Conservation (phyloP, 2,888 invertebrate species). For the Prosapia bicincta region DNA sequence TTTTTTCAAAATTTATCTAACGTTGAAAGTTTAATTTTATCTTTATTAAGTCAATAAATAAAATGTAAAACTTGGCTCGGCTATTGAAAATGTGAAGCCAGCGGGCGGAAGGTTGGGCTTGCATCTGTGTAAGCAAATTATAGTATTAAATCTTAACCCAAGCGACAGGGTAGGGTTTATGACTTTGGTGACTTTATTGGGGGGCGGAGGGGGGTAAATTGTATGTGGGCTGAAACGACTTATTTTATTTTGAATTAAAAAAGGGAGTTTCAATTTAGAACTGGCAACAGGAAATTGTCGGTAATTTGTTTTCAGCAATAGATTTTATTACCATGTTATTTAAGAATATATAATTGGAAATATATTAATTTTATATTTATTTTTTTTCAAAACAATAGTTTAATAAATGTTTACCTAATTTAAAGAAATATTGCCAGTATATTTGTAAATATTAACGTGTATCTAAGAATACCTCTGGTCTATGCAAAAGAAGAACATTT, state of each 20-base stretch:
- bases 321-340: no score
- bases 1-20: background rate
- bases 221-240: background rate
- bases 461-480: no score
- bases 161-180: background rate
- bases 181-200: background rate
- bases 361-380: no score
- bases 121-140: background rate
- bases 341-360: no score
- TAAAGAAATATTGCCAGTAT: no score
- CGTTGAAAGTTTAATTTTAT: background rate
- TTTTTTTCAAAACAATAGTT: no score
- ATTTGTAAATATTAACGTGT: no score
- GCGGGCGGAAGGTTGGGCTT: background rate
- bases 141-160: background rate
- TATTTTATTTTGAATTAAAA: background rate
- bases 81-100: background rate
- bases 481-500: no score
- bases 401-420: no score
- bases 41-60: background rate
- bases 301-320: no score
- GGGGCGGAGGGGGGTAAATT: background rate
- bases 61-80: background rate
- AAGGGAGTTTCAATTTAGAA: background rate
- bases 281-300: no score